These are phyloP conservation scores for Rhadinocentrus ornatus DNA, from an alignment of 2,797 vertebrate species.

Conservation along the genomic window DNA sequence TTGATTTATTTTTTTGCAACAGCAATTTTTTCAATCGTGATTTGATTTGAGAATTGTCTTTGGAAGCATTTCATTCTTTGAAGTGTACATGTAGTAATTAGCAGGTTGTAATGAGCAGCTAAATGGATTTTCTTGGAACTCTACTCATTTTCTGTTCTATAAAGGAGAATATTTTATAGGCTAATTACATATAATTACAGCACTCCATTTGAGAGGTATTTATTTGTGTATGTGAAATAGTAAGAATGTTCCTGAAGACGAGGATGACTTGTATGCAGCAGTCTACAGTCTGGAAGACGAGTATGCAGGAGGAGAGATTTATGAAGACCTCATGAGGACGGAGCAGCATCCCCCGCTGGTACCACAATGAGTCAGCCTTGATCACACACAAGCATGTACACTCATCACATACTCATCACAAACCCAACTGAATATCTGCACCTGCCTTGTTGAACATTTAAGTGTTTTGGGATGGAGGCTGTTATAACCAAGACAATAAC, in stretches of 20 bases:
- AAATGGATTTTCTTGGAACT: background rate
- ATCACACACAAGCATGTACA: conserved; percentile 10
- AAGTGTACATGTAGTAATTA: background rate
- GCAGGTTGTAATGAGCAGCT: conserved; percentile 1
- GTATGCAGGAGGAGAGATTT: conserved; percentile 90
- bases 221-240: conserved; percentile 65
- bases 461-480: background rate
- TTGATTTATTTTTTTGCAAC: background rate
- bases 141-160: background rate
- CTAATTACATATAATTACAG: background rate
- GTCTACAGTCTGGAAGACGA: conserved; percentile 86
- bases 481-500: background rate
- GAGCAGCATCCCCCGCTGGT: conserved; percentile 85
- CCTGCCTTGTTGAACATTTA: background rate
- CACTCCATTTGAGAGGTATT: background rate
- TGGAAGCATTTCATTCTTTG: background rate
- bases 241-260: conserved; percentile 84
- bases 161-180: background rate
- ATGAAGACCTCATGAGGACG: conserved; percentile 93
- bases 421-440: conserved; percentile 2
- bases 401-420: conserved; percentile 8
- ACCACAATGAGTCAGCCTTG: conserved; percentile 43
- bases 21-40: background rate
- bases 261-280: conserved; percentile 89
- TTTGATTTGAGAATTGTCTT: background rate